These are phyloP conservation scores for Zaprionus capensis DNA, from an alignment of 1,140 invertebrate genomes.

Conservation along the genomic window DNA sequence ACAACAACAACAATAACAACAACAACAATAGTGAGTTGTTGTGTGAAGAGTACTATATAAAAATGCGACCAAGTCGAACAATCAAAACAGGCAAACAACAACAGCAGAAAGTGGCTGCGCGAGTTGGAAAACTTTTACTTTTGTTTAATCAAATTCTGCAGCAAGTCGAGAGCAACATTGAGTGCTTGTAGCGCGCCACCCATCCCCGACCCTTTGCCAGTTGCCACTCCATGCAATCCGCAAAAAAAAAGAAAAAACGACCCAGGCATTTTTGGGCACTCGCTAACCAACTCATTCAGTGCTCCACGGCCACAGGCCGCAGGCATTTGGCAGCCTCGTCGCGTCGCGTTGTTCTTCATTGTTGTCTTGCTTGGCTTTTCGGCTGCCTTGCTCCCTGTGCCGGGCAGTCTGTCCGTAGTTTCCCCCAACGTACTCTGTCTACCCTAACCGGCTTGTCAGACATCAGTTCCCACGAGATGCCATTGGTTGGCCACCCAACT, in stretches of 20 bases:
- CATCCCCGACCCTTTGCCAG: background rate
- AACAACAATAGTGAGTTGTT: slow-evolving; percentile 3
- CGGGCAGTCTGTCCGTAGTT: slow-evolving; percentile 8
- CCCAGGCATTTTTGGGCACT: slow-evolving; percentile 31
- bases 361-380: slow-evolving; percentile 68
- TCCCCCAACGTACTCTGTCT: background rate
- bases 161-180: slow-evolving; percentile 74
- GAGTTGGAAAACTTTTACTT: slow-evolving; percentile 76
- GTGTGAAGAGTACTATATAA: background rate
- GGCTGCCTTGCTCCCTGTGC: slow-evolving; percentile 23
- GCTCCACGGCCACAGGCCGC: slow-evolving; percentile 44
- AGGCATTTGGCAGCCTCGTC: slow-evolving; percentile 32
- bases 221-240: background rate
- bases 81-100: slow-evolving; percentile 60
- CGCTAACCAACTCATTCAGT: slow-evolving; percentile 51
- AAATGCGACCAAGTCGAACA: slow-evolving; percentile 54
- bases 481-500: slow-evolving; percentile 60
- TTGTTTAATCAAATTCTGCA: slow-evolving; percentile 80
- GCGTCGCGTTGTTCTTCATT: slow-evolving; percentile 33
- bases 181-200: slow-evolving; percentile 56
- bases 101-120: slow-evolving; percentile 50
- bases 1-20: slow-evolving; percentile 14
- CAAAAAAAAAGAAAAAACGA: slow-evolving; percentile 15
- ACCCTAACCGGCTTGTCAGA: slow-evolving; percentile 9
- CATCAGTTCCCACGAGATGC: slow-evolving; percentile 64